phyloP scores from a whole-genome alignment of 1,140 invertebrate species.

The Drosophila subpulchrella region DNA sequence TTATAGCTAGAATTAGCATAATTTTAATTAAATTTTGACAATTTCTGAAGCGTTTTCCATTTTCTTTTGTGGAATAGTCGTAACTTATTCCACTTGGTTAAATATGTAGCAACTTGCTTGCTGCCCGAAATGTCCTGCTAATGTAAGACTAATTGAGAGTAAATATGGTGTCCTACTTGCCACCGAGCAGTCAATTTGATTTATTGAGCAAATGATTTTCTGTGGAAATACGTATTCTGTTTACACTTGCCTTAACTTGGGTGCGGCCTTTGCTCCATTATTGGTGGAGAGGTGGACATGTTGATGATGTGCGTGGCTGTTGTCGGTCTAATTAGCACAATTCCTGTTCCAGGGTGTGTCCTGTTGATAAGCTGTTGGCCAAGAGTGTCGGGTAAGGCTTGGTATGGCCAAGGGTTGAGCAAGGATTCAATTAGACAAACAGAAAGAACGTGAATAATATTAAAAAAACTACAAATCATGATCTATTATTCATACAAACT shows the following conservation, averaged over 20 bases:
- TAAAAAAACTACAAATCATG: too few relatives aligned
- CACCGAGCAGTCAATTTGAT: slow-evolving; percentile 56
- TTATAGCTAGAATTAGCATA: slow-evolving; percentile 60
- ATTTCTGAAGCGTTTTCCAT: slow-evolving; percentile 43
- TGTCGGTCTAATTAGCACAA: slow-evolving; percentile 60
- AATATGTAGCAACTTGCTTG: slow-evolving; percentile 27
- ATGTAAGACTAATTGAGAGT: slow-evolving; percentile 70
- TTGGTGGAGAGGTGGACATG: slow-evolving; percentile 26
- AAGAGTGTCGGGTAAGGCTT: not conserved
- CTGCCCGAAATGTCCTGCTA: slow-evolving; percentile 47
- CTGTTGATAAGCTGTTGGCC: slow-evolving; percentile 18
- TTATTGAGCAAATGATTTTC: slow-evolving; percentile 73
- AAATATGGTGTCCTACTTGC: slow-evolving; percentile 59
- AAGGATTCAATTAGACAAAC: slow-evolving; percentile 23
- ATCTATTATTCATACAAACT: not conserved
- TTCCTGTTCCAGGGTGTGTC: slow-evolving; percentile 50
- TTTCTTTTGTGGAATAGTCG: not conserved
- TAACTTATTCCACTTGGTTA: not conserved
- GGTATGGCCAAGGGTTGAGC: not conserved
- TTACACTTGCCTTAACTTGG: slow-evolving; percentile 11
- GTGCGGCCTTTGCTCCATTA: not conserved
- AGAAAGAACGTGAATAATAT: slow-evolving; percentile 3
- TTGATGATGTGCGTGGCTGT: slow-evolving; percentile 54
- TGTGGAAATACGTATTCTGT: slow-evolving; percentile 49
- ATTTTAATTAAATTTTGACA: slow-evolving; percentile 62